Evolutionary conservation across 1,140 invertebrate species (phyloP), one percentile per base, ranked within the genome.

Genomic region (Paraescarpia echinospica): DNA sequence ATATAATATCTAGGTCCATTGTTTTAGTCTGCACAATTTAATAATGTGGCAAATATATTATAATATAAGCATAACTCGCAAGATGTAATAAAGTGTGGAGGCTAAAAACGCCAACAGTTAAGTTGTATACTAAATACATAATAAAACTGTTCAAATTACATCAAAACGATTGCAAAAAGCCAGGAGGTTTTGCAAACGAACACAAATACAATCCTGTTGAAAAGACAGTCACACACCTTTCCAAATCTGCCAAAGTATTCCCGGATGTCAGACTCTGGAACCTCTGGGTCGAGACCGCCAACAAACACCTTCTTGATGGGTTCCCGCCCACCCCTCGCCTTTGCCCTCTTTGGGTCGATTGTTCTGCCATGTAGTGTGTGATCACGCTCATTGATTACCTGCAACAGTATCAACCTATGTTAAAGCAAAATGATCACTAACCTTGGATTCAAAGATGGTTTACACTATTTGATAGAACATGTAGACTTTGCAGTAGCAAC

Each of bases 281-380:
- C 97, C 96, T 99, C 98, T 95, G 97, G 97, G 92, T 98, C 98
- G 48, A 99, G 97, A 90, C 98, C 98, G 93, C 98, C 98, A 94
- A 99, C 98, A 97, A 99, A 99, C 93, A 99, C 92, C 89, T 94
- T 94, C 91, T 93, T 93, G n/a, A 93, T 48, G 22, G 93, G 93
- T 34, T 92, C 93, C 48, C 92, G 35, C 8, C 92, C 91, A 91
- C 93, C 92, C 93, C 98, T 97, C 0, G 98, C 98, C 96, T 99
- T 99, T 0, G 98, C 98, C 96, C 98, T 98, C 95, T 99, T 99
- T 6, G 98, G 98, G 95, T 99, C 98, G 92, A 99, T 98, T 96
- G 98, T 98, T 95, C 99, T 99, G 94, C 97, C 98, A 96, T 99
- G 98, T 92, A 99, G 98, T 31, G 98, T 97, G 96, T 99, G 98